Evolutionary conservation across 2,797 vertebrate genomes (phyloP).

Genomic region (Pseudochirops cupreus): DNA sequence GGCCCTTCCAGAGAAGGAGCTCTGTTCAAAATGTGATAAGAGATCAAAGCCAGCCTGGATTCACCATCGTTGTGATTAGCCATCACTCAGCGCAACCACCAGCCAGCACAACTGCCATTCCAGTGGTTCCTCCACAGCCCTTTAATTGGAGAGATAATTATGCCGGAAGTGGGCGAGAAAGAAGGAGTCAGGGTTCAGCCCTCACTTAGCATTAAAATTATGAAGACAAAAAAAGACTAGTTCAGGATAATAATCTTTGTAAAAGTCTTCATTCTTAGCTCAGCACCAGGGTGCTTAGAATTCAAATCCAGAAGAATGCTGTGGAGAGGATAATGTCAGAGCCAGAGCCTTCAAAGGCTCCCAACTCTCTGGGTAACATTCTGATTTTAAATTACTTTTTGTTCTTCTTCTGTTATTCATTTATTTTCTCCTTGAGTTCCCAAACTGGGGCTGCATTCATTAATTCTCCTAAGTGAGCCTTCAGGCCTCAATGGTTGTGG

Average conservation of each 20-base stretch:
- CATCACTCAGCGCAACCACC: conserved; percentile 74
- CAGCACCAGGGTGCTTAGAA: conserved; percentile 4
- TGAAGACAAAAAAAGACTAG: conserved; percentile 58
- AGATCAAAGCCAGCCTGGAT: conserved; percentile 78
- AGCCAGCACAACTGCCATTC: conserved; percentile 75
- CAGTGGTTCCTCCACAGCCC: conserved; percentile 60
- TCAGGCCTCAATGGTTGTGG: neutral
- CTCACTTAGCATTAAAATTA: conserved; percentile 68
- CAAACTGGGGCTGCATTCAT: no score
- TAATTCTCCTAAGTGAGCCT: neutral
- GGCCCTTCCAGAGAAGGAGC: conserved; percentile 42
- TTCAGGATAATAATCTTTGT: conserved; percentile 56
- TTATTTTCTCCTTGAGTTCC: neutral
- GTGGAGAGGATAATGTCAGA: neutral
- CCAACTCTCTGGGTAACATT: neutral
- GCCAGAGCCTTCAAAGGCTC: neutral
- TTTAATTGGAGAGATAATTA: conserved; percentile 82
- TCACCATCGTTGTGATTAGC: conserved; percentile 65
- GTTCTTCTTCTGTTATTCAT: neutral
- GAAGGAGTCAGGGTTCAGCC: conserved; percentile 51
- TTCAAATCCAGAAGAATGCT: neutral
- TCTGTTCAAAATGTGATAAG: conserved; percentile 65
- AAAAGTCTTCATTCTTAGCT: conserved; percentile 17
- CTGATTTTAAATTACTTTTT: conserved; percentile 43
- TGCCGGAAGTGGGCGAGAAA: conserved; percentile 48